Percentiles rank a stretch among this genome's conserved stretches.
Conservation (phyloP, 1,140 invertebrate genomes). For the Pogonus chalceus region DNA sequence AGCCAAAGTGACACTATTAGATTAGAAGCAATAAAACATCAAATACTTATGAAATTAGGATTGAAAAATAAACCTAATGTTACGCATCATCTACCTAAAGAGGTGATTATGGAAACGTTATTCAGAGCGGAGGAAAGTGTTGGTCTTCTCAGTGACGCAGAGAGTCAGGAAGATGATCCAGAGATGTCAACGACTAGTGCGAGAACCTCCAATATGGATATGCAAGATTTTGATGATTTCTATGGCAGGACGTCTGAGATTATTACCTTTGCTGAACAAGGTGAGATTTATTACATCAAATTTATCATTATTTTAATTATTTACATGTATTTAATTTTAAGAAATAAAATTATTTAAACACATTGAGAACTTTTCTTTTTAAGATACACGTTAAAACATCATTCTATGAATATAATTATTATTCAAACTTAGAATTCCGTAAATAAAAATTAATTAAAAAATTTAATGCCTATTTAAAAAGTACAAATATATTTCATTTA, state of each 20-base stretch:
- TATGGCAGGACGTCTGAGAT: constrained; percentile 71
- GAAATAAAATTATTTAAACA: no score
- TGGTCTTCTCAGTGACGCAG: constrained; percentile 24
- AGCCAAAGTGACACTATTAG: constrained; percentile 27
- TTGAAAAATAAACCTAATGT: constrained; percentile 58
- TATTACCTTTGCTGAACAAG: constrained; percentile 70
- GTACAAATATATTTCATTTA: no score
- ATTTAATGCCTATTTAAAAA: no score
- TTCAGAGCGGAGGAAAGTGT: constrained; percentile 46
- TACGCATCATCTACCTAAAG: constrained; percentile 51
- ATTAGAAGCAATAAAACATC: constrained; percentile 64
- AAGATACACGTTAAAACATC: no score
- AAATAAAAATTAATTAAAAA: no score
- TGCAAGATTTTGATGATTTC: constrained; percentile 52
- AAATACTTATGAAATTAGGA: constrained; percentile 65
- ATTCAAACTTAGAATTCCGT: no score
- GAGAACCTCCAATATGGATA: constrained; percentile 21
- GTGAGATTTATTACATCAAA: constrained; percentile 38
- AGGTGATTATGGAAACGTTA: constrained; percentile 58
- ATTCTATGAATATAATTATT: no score
- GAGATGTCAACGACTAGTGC: constrained; percentile 23
- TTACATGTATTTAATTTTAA: no score
- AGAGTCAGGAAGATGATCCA: constrained; percentile 24
- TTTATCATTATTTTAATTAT: no score
- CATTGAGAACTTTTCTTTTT: no score